Evolutionary conservation across 1,140 invertebrate species (phyloP), one percentile per base, ranked within the genome.

Genomic region (Calliphora vicina): DNA sequence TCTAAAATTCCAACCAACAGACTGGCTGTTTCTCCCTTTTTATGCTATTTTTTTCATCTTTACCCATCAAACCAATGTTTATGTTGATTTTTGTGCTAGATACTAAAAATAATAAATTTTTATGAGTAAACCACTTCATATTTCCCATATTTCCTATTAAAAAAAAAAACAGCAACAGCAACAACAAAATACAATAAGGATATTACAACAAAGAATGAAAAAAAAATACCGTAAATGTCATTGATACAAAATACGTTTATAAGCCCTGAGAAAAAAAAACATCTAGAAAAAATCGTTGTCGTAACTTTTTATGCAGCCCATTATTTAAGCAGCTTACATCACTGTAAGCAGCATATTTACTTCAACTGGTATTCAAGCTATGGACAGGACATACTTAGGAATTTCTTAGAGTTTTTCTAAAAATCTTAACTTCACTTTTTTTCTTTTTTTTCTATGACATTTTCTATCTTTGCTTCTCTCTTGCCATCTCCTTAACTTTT

Each of bases 111-210:
- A 89, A 89, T 89, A 89, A 89, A 89, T 89, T 89, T 89, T 89
- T 89, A 89, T 89, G 88, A 84, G 85, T 84, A 86, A 87, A 85
- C 88, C 88, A 89, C 89, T 89, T 89, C 86, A 89, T 86, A 86
- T 86, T 87, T 87, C 25, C 27, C 72, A 17, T 26, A 29, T 74
- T 35, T 74, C 27, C 72, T 15, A 12, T 26, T 74, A 35, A 20
- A n/a, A n/a, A n/a, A n/a, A n/a, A n/a, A n/a, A 29, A 29, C 72
- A 50, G 12, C 45, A 50, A 50, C 10, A 50, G 1, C 10, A 8
- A 50, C n/a, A n/a, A n/a, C n/a, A 50, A 10, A 50, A 50, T 10
- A 50, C 10, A 50, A 13, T 13, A 74, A 74, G 13, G 3, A 29
- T 10, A 25, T 26, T 10, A 72, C 10, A 26, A 72, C 25, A 26